Evolutionary conservation across 2,797 vertebrate genomes (phyloP), one percentile per base, ranked within the genome.

Genomic region (Sebastiscus tertius): DNA sequence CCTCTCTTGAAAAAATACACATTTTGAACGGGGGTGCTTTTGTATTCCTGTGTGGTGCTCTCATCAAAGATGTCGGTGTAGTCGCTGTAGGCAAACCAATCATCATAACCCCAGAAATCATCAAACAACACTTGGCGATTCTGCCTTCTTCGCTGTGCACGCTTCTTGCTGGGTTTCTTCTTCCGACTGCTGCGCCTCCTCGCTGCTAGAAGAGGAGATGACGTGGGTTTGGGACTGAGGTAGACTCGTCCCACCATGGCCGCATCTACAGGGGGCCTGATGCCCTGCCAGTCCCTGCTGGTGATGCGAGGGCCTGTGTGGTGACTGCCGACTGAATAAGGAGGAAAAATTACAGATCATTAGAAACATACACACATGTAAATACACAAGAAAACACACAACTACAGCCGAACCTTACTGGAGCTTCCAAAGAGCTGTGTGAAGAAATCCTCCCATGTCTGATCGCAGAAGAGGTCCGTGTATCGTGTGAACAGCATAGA

Each of bases 1-100:
- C 98, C 97, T 95, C 87, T 94, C 27, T 95, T 96, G 77, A 99
- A 99, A 93, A 99, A 99, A 83, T 97, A 99, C 86, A 98, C 96
- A 0, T 97, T 99, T 94, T 99, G 98, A 54, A 96, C 92, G 5
- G 97, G 97, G 49, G 94, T 92, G 0, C 91, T 94, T 54, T 85
- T 93, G 56, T 92, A 72, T 2, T 93, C 85, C 0, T 84, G 22
- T 31, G 5, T 83, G 78, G 75, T 16, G 46, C 2, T 4, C 29
- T 75, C 73, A 2, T 88, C 82, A 7, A 6, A 4, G 4, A 14
- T 1, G 3, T 90, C 87, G 16, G 54, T 46, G 42, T 80, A 68
- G 52, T 95, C 73, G 9, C 5, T 9, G 10, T 77, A 36, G 58
- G 87, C 81, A 11, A 77, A 90, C 90, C 34, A 93, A 20, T 94